Percentiles rank a stretch among this genome's conserved stretches.
Conservation (phyloP, 2,113 vertebrate genomes). For the Notarius quadriscutis region DNA sequence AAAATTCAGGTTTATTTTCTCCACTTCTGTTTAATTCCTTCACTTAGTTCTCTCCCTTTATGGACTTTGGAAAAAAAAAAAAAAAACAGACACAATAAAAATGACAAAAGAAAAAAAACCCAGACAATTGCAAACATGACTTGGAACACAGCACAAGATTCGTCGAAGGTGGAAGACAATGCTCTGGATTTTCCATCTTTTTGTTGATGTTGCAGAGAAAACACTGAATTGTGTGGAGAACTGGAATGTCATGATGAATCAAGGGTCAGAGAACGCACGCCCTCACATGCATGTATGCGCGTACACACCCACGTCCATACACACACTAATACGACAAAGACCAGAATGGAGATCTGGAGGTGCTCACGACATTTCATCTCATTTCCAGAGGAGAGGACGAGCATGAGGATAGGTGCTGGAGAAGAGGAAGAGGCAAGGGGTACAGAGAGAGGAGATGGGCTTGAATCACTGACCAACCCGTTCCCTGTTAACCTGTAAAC, state of each 20-base stretch:
- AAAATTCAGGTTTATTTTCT: slow-evolving; percentile 69
- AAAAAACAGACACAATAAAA: slow-evolving; percentile 54
- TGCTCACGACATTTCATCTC: neutral
- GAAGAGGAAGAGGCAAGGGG: slow-evolving; percentile 22
- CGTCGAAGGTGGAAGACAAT: slow-evolving; percentile 65
- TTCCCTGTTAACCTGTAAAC: neutral
- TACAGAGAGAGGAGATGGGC: slow-evolving; percentile 42
- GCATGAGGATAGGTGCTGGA: neutral
- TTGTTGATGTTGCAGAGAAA: slow-evolving; percentile 54
- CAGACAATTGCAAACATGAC: slow-evolving; percentile 36
- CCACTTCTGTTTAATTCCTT: slow-evolving; percentile 63
- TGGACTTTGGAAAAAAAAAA: slow-evolving; percentile 62
- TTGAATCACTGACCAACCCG: slow-evolving; percentile 19
- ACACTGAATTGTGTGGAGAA: slow-evolving; percentile 8
- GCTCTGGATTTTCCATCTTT: slow-evolving; percentile 36
- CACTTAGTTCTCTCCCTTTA: slow-evolving; percentile 61
- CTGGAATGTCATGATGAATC: slow-evolving; percentile 56
- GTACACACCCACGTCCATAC: slow-evolving; percentile 41
- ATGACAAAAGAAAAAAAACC: slow-evolving; percentile 47
- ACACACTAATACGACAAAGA: slow-evolving; percentile 27
- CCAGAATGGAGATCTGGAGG: slow-evolving; percentile 50
- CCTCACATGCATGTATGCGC: slow-evolving; percentile 23
- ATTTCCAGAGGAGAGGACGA: slow-evolving; percentile 24
- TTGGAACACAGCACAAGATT: slow-evolving; percentile 63
- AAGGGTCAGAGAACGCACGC: slow-evolving; percentile 50